A percentile compares a stretch with the other conserved stretches of the same genome.
Evolutionary conservation across 2,888 invertebrate species (phyloP).

Genomic region (Tenthredo scrophulariae): DNA sequence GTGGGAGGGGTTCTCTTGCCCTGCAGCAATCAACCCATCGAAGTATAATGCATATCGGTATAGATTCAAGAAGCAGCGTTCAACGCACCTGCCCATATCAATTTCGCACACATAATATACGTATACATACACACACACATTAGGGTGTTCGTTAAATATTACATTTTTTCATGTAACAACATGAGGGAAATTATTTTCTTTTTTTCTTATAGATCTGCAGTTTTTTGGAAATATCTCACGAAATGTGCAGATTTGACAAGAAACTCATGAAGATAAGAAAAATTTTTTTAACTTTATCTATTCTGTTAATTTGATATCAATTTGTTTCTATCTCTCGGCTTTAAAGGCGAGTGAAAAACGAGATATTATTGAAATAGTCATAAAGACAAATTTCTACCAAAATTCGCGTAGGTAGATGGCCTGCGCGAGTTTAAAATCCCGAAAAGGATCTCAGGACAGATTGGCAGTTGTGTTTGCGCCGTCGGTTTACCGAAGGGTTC

Average conservation of each 20-base stretch:
- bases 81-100: conserved; percentile 6
- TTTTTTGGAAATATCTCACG: too few species aligned
- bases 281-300: neutral
- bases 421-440: conserved; percentile 10
- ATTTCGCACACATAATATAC: neutral
- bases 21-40: conserved; percentile 14
- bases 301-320: neutral
- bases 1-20: conserved; percentile 28
- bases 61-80: neutral
- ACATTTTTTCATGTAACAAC: too few species aligned
- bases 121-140: neutral
- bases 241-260: too few species aligned
- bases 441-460: conserved; percentile 38
- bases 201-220: too few species aligned
- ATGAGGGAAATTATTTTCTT: too few species aligned
- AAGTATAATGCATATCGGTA: neutral
- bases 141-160: too few species aligned
- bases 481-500: conserved; percentile 28
- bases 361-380: neutral
- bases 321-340: neutral
- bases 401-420: conserved; percentile 33
- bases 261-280: too few species aligned
- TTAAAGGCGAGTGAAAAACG: neutral
- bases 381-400: neutral
- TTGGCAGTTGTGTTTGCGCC: conserved; percentile 5